A percentile compares a stretch with the other conserved stretches of the same genome.
Evolutionary conservation across 2,888 invertebrate genomes (phyloP).

Genomic region (Cremastinae sp.): DNA sequence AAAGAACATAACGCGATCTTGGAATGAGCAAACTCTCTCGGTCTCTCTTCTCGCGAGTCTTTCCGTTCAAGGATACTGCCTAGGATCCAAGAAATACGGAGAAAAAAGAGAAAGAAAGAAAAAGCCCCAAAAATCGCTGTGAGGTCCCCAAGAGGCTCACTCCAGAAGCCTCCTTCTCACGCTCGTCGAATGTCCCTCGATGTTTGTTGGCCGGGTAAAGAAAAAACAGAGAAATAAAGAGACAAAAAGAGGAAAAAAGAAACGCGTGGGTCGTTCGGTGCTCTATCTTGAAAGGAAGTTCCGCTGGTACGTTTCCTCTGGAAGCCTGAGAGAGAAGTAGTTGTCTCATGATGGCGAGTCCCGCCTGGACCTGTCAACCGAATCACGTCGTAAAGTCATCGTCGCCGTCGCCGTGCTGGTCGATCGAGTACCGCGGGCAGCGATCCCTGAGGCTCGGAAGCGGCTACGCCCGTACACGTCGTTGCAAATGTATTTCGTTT

Average conservation of each 20-base stretch:
- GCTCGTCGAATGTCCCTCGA: constrained; percentile 35
- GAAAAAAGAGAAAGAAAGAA: constrained; percentile 46
- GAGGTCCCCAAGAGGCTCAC: constrained; percentile 42
- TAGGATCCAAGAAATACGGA: constrained; percentile 39
- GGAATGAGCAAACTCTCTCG: constrained; percentile 49
- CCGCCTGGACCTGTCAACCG: constrained; percentile 54
- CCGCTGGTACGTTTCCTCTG: constrained; percentile 29
- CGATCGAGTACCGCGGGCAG: constrained; percentile 24
- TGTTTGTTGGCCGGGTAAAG: constrained; percentile 20
- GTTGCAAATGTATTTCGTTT: constrained; percentile 41
- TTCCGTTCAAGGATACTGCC: constrained; percentile 28
- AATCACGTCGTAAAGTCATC: constrained; percentile 59
- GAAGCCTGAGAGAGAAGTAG: constrained; percentile 38
- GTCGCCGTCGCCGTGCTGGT: constrained; percentile 34
- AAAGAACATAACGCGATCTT: constrained; percentile 63
- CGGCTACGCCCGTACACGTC: constrained; percentile 6
- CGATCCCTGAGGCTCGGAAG: constrained; percentile 8
- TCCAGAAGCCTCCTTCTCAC: constrained; percentile 57
- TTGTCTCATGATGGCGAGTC: constrained; percentile 14
- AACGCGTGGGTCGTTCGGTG: constrained; percentile 46
- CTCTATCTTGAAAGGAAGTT: constrained; percentile 43
- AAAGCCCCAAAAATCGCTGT: constrained; percentile 40
- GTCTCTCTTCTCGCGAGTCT: constrained; percentile 28
- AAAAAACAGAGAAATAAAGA: constrained; percentile 19
- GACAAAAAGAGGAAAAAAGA: constrained; percentile 21